A percentile compares a stretch with the other conserved stretches of the same genome.
Conservation (phyloP, 2,113 vertebrate species). For the Ammodytes dubius region DNA sequence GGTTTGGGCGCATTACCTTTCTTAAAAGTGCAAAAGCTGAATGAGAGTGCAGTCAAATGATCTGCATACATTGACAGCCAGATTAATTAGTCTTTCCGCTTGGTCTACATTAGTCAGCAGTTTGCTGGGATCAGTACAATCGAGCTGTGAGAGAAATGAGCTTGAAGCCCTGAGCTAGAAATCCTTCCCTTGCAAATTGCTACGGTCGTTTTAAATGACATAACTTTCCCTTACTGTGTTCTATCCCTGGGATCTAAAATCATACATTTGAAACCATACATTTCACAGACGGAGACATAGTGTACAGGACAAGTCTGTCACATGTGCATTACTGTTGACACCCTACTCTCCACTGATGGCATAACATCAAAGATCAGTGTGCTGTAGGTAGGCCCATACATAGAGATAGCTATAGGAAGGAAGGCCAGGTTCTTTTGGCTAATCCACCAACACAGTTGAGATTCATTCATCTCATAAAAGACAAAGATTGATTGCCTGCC, state of each 20-base stretch:
- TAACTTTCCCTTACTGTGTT: not conserved
- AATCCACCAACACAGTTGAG: constrained; percentile 3
- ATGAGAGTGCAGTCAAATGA: constrained; percentile 12
- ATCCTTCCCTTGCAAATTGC: not conserved
- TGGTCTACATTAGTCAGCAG: constrained; percentile 11
- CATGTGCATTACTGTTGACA: constrained; percentile 18
- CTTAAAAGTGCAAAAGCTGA: not conserved
- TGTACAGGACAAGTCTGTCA: constrained; percentile 30
- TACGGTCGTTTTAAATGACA: not conserved
- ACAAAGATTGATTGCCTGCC: constrained; percentile 25
- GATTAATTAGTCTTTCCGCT: constrained; percentile 10
- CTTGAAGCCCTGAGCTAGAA: not conserved
- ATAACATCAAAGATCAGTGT: constrained; percentile 27
- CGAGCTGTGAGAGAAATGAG: constrained; percentile 12
- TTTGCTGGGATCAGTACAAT: not conserved
- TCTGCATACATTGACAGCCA: constrained; percentile 29
- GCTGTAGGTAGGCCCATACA: not conserved
- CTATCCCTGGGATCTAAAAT: not conserved
- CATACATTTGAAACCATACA: no score
- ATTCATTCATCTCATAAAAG: constrained; percentile 8
- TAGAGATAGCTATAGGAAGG: constrained; percentile 18
- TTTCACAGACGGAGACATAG: constrained; percentile 14
- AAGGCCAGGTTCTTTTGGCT: not conserved
- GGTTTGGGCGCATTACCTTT: not conserved
- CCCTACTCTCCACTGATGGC: constrained; percentile 4